Evolutionary conservation across 2,888 invertebrate species (phyloP).

Genomic region (Hanleya hanleyi): DNA sequence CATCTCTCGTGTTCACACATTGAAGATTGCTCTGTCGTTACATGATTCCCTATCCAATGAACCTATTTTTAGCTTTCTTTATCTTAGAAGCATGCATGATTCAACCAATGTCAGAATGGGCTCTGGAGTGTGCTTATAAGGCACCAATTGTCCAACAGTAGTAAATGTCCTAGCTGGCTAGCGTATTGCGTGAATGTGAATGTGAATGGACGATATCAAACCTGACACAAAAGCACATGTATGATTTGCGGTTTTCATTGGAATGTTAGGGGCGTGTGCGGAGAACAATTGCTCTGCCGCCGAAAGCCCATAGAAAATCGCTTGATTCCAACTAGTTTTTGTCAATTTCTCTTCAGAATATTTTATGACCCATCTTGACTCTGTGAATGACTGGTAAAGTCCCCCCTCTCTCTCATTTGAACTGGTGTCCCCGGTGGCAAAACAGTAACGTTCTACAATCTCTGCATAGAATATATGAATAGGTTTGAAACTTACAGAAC

Average conservation of each 20-base stretch:
- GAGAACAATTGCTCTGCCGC: background rate
- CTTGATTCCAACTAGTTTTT: background rate
- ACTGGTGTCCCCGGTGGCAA: background rate
- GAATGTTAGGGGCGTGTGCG: background rate
- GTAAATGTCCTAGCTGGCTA: no score
- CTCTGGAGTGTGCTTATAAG: no score
- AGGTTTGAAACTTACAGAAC: background rate
- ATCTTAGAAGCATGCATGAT: no score
- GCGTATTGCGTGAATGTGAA: background rate
- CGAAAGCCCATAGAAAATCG: background rate
- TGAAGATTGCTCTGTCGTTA: no score
- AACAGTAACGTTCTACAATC: background rate
- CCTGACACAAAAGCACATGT: background rate
- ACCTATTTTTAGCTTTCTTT: no score
- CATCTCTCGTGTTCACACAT: no score
- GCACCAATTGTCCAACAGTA: no score
- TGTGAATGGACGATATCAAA: background rate
- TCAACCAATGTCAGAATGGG: no score
- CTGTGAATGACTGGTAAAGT: background rate
- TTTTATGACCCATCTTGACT: background rate
- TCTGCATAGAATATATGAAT: background rate
- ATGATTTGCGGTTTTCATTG: background rate
- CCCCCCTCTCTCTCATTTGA: background rate
- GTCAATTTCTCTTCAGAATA: background rate
- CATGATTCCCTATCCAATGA: no score